Percentiles rank a stretch among this genome's conserved stretches.
Evolutionary conservation across 2,113 vertebrate species (phyloP).

Genomic region (Amphiprion percula): DNA sequence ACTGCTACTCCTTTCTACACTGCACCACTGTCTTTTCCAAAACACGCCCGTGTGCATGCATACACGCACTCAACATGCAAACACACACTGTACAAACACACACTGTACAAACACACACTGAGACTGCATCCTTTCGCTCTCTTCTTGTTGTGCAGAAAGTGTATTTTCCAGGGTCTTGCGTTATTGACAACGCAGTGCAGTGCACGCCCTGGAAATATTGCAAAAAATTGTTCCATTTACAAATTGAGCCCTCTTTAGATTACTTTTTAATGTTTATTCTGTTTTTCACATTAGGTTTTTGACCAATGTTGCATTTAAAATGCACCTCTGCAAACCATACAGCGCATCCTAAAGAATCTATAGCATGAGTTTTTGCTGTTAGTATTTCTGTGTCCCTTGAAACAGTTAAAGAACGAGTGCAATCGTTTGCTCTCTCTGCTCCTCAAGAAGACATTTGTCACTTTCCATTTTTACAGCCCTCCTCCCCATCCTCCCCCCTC

Average conservation of each 20-base stretch:
- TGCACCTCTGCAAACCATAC: neutral
- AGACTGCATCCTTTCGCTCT: slow-evolving; percentile 6
- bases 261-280: neutral
- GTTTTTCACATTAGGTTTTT: neutral
- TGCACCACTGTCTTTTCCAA: slow-evolving; percentile 51
- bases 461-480: slow-evolving; percentile 55
- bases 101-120: neutral
- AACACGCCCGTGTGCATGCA: slow-evolving; percentile 11
- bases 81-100: slow-evolving; percentile 19
- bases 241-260: slow-evolving; percentile 1
- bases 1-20: slow-evolving; percentile 51
- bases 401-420: slow-evolving; percentile 30
- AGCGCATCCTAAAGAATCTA: neutral
- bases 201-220: neutral
- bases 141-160: slow-evolving; percentile 14
- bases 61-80: neutral
- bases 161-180: slow-evolving; percentile 11
- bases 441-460: slow-evolving; percentile 72
- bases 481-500: neutral
- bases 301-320: neutral
- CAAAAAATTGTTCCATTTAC: neutral
- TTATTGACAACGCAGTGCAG: neutral
- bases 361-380: neutral
- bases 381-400: slow-evolving; percentile 7
- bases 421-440: slow-evolving; percentile 33